These are phyloP conservation scores for Lasiommata megera DNA, from an alignment of 2,888 invertebrate genomes.

Conservation along the genomic window DNA sequence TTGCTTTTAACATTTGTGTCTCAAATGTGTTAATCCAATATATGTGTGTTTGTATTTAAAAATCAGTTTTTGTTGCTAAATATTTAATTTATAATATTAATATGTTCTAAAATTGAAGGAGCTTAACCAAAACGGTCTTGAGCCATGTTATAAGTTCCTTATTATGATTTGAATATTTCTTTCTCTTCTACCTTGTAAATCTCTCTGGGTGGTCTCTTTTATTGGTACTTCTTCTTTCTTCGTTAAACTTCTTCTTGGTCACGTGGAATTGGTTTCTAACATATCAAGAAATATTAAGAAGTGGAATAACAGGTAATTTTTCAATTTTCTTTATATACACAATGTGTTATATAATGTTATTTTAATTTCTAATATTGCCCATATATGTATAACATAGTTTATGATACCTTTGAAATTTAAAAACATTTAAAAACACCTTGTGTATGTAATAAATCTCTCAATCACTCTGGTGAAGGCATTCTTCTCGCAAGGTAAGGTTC, in stretches of 20 bases:
- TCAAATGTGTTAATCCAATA: background rate
- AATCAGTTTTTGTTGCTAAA: background rate
- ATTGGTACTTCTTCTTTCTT: no score
- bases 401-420: no score
- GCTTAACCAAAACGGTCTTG: no score
- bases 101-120: background rate
- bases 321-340: background rate
- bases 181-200: background rate
- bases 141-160: no score
- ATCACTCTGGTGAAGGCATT: conserved; percentile 23
- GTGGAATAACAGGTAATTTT: conserved; percentile 8
- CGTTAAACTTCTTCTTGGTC: background rate
- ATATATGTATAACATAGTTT: no score
- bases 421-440: conserved; percentile 15
- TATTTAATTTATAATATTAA: background rate
- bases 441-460: conserved; percentile 7
- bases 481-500: conserved; percentile 21
- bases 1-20: background rate
- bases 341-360: background rate
- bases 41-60: background rate
- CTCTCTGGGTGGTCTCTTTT: background rate
- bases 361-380: no score
- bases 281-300: background rate
- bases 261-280: background rate
- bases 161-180: no score